A percentile compares a stretch with the other conserved stretches of the same genome.
phyloP scores from a whole-genome alignment of 2,797 vertebrate genomes.

The Pagetopsis macropterus region DNA sequence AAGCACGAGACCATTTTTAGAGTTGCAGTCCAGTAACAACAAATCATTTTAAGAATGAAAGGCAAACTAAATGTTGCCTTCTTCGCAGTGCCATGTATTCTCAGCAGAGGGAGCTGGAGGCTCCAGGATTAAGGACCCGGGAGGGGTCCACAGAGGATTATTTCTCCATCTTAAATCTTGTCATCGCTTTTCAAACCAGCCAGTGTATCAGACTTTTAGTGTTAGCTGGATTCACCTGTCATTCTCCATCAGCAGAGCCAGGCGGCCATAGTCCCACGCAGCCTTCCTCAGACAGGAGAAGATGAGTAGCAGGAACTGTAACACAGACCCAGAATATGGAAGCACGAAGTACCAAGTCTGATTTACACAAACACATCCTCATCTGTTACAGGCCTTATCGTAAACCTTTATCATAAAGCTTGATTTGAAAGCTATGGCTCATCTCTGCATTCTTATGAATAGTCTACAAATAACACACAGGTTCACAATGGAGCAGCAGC shows the following conservation, averaged over 20 bases:
- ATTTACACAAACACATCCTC: slow-evolving; percentile 23
- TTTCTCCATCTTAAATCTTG: slow-evolving; percentile 58
- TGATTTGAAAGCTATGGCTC: slow-evolving; percentile 12
- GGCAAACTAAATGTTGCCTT: neutral
- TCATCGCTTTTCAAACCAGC: slow-evolving; percentile 28
- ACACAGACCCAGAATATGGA: slow-evolving; percentile 44
- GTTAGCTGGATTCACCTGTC: slow-evolving; percentile 84
- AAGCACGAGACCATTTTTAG: neutral
- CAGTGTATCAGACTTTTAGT: slow-evolving; percentile 1
- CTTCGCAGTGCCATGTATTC: slow-evolving; percentile 21
- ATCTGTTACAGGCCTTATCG: neutral
- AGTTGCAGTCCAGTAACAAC: neutral
- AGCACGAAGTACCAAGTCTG: slow-evolving; percentile 6
- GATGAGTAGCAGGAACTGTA: slow-evolving; percentile 89
- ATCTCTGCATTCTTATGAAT: neutral
- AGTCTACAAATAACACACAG: slow-evolving; percentile 21
- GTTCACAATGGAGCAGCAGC: slow-evolving; percentile 53
- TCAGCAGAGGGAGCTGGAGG: slow-evolving; percentile 73
- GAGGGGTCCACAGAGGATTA: slow-evolving; percentile 12
- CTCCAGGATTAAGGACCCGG: slow-evolving; percentile 37
- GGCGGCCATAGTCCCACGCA: slow-evolving; percentile 96
- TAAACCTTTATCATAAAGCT: neutral
- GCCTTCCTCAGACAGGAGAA: slow-evolving; percentile 98
- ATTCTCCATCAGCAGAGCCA: slow-evolving; percentile 95
- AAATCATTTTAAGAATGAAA: neutral